These are phyloP conservation scores for Neopelma chrysocephalum DNA, from an alignment of 2,797 vertebrate genomes.

Conservation along the genomic window DNA sequence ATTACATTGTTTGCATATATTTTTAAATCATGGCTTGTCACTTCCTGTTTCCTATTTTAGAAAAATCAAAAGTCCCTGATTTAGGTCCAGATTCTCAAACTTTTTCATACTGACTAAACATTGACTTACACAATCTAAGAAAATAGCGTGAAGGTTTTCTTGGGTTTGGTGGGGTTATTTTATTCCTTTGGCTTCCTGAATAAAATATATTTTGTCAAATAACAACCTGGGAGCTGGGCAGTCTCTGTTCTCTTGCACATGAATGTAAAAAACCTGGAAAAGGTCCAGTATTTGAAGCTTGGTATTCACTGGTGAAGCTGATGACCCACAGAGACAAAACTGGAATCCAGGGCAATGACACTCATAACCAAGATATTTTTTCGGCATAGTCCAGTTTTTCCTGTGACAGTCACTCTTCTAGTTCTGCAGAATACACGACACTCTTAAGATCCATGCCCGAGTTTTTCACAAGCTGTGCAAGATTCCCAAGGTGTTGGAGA, in stretches of 20 bases:
- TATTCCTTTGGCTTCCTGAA: background rate
- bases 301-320: background rate
- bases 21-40: background rate
- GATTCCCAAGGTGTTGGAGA: background rate
- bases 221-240: background rate
- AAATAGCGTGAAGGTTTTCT: rapidly evolving
- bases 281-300: background rate
- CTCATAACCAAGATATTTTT: background rate
- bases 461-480: background rate
- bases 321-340: background rate
- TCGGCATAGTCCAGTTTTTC: background rate
- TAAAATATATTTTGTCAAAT: background rate
- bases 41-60: slow-evolving; percentile 13
- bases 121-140: background rate
- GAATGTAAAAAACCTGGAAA: background rate
- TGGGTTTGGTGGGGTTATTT: rapidly evolving
- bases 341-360: background rate
- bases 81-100: background rate
- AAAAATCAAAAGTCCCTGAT: background rate
- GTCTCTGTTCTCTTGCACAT: background rate
- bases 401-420: background rate
- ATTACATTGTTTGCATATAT: background rate
- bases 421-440: background rate
- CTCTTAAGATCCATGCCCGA: background rate
- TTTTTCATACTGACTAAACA: background rate